These are phyloP conservation scores for Elegia similella DNA, from an alignment of 2,888 invertebrate species.

Conservation along the genomic window DNA sequence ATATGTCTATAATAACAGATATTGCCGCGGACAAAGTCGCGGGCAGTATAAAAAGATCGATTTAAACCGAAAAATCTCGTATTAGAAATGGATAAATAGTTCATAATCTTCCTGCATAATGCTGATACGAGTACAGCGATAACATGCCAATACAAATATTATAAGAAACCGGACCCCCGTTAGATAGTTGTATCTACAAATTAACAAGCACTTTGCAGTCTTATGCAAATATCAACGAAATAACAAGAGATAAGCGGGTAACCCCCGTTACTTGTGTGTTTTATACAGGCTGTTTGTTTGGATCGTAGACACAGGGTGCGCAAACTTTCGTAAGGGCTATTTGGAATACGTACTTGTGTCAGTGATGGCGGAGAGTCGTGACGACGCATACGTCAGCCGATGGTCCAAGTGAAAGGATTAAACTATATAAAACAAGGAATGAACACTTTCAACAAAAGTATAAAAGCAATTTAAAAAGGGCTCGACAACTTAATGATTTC, in stretches of 20 bases:
- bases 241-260: neutral
- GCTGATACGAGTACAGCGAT: neutral
- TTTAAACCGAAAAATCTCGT: too few relatives aligned
- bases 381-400: constrained; percentile 61
- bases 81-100: too few relatives aligned
- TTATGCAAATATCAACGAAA: neutral
- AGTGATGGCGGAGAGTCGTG: constrained; percentile 65
- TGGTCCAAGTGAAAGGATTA: constrained; percentile 33
- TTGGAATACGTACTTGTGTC: constrained; percentile 65
- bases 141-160: neutral
- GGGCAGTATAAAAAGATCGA: too few relatives aligned
- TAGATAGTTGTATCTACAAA: neutral
- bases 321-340: constrained; percentile 55
- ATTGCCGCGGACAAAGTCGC: too few relatives aligned
- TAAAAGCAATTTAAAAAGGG: too few relatives aligned
- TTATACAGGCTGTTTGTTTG: constrained; percentile 12
- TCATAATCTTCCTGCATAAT: too few relatives aligned
- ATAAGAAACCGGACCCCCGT: neutral
- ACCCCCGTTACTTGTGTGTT: constrained; percentile 7
- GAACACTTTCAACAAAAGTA: too few relatives aligned
- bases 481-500: too few relatives aligned
- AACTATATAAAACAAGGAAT: too few relatives aligned
- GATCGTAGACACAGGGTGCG: constrained; percentile 28
- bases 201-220: neutral
- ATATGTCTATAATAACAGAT: too few relatives aligned